Evolutionary conservation across 2,113 vertebrate genomes (phyloP).

Genomic region (Lepus timidus): DNA sequence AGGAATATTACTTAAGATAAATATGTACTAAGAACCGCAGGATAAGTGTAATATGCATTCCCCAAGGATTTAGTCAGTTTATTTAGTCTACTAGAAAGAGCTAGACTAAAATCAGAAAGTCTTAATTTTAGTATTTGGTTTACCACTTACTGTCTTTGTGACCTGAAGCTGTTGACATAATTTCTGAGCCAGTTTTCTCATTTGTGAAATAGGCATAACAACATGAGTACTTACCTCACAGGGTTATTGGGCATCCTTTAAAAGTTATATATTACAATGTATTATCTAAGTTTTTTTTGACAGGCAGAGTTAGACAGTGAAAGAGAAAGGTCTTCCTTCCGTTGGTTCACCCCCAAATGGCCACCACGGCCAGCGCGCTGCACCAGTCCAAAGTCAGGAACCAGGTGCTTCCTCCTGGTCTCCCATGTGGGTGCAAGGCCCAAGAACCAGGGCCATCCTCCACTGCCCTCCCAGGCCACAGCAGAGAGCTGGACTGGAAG

Average conservation of each 20-base stretch:
- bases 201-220: constrained; percentile 21
- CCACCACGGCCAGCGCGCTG: too few relatives aligned
- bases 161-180: constrained; percentile 17
- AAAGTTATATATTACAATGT: constrained; percentile 38
- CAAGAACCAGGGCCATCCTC: too few relatives aligned
- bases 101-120: constrained; percentile 4
- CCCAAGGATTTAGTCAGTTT: not conserved
- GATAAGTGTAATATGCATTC: not conserved
- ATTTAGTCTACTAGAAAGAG: constrained; percentile 9
- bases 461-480: too few relatives aligned
- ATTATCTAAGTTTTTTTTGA: not conserved
- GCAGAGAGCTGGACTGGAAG: too few relatives aligned
- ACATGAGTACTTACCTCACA: not conserved
- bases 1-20: constrained; percentile 2
- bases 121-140: not conserved
- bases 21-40: not conserved
- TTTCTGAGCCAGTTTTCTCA: constrained; percentile 53
- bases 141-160: constrained; percentile 14
- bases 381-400: too few relatives aligned
- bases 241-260: constrained; percentile 5
- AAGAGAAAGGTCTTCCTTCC: too few relatives aligned
- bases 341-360: too few relatives aligned
- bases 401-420: too few relatives aligned
- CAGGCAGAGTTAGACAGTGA: too few relatives aligned
- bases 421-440: too few relatives aligned